Evolutionary conservation across 2,113 vertebrate genomes (phyloP), one percentile per base, ranked within the genome.

Genomic region (Butorides virescens): DNA sequence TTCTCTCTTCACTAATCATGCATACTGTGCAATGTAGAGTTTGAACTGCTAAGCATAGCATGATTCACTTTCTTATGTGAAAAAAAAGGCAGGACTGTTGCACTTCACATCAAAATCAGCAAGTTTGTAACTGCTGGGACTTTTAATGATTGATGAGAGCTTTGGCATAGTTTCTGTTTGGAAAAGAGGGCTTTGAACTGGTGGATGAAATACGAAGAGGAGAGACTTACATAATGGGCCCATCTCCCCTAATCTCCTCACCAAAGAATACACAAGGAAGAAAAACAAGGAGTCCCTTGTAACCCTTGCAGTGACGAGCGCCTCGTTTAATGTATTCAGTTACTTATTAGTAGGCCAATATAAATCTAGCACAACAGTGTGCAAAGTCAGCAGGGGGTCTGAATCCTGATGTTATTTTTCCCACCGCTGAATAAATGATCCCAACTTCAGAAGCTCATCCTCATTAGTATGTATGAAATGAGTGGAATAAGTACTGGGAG

Each of bases 381-480:
- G 94, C 93, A 93, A 94, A 98, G 95, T 95, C 97, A 98, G 96
- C 86, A 92, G 96, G 97, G 91, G 95, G 88, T 92, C 92, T 86
- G 88, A 96, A 93, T 93, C 93, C 94, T 96, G 91, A 86, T 93
- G 92, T 89, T 97, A 91, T 97, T 96, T 97, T 96, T 95, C 96
- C 96, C 91, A 95, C 82, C n/a, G 2, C 91, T 95, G 94, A 96
- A 98, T 97, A 97, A 97, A 97, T 96, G 93, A 98, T 97, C 93
- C 91, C 72, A 84, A 85, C 90, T 94, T 92, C 50, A n/a, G 79
- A 94, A 52, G 29, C 78, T 91, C 27, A 20, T 84, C 95, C 96
- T 98, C 87, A 96, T 98, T 98, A 98, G 96, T 96, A 98, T 98
- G 96, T 86, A 98, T 95, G 97, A 97, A 96, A 94, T 86, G 90